Conservation (phyloP, 2,888 invertebrate genomes). For the Litoditis marina region DNA sequence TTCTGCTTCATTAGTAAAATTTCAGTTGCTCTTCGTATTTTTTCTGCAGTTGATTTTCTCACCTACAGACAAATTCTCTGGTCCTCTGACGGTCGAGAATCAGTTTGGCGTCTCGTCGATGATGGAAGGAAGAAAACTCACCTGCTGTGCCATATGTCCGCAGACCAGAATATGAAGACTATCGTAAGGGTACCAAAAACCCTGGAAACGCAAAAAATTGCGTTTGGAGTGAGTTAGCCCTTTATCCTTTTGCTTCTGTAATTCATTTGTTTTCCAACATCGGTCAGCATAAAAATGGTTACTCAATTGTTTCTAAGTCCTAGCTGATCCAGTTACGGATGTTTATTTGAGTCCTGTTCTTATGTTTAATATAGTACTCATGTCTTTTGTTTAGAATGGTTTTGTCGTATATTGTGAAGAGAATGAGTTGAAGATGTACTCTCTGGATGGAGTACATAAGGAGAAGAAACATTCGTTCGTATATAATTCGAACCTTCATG, state of each 20-base stretch:
- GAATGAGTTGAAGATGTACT: conserved; percentile 5
- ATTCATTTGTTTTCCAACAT: too few species aligned
- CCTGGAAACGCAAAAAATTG: conserved; percentile 13
- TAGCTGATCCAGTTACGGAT: too few species aligned
- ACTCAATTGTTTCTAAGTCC: too few species aligned
- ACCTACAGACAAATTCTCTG: conserved; percentile 12
- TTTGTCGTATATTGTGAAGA: conserved; percentile 8
- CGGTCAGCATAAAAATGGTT: too few species aligned
- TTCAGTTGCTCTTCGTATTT: too few species aligned
- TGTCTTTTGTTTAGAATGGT: conserved; percentile 4
- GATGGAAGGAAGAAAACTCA: too few species aligned
- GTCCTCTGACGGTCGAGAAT: conserved; percentile 1
- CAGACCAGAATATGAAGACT: conserved; percentile 7
- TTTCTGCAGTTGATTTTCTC: neutral
- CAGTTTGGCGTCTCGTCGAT: conserved; percentile 11
- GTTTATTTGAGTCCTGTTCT: too few species aligned
- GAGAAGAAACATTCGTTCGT: conserved; percentile 6
- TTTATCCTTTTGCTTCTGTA: neutral
- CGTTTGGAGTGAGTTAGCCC: conserved; percentile 4
- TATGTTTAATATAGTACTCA: too few species aligned
- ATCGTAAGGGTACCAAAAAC: conserved; percentile 10
- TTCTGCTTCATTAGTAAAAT: too few species aligned
- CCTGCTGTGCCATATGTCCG: too few species aligned
- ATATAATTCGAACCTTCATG: neutral
- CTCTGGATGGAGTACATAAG: conserved; percentile 1